Conservation (phyloP, 1,140 invertebrate genomes). For the Cotesia glomerata region DNA sequence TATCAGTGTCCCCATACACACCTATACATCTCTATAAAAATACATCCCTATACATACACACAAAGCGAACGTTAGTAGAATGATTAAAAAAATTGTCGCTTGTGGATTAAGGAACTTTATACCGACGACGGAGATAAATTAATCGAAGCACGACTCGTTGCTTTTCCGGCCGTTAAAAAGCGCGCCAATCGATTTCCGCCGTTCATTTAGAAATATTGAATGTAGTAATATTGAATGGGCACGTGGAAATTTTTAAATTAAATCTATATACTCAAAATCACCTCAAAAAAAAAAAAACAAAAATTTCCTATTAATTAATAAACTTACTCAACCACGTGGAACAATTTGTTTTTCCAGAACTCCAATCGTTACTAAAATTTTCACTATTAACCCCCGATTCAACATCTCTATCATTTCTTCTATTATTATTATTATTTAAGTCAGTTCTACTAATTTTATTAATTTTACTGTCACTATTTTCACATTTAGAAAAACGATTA, state of each 20-base stretch:
- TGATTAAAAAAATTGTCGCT: neutral
- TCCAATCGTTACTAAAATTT: neutral
- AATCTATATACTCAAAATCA: too few relatives aligned
- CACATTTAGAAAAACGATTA: neutral
- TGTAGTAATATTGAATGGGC: neutral
- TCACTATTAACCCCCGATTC: neutral
- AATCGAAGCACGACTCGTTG: conserved; percentile 42
- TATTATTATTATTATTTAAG: neutral
- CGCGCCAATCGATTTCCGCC: conserved; percentile 41
- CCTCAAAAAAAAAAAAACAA: too few relatives aligned
- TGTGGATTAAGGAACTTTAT: neutral
- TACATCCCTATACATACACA: too few relatives aligned
- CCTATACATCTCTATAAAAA: too few relatives aligned
- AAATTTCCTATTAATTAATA: neutral
- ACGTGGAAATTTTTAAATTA: conserved; percentile 18
- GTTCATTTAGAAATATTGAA: neutral
- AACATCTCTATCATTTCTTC: neutral
- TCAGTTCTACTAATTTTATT: neutral
- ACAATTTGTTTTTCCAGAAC: conserved; percentile 9
- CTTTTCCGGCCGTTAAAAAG: conserved; percentile 46
- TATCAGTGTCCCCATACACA: too few relatives aligned
- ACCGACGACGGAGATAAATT: conserved; percentile 39
- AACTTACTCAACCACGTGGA: conserved; percentile 59
- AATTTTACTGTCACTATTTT: neutral
- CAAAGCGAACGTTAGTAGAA: neutral